phyloP scores from a whole-genome alignment of 1,140 invertebrate species.

The Atta cephalotes region DNA sequence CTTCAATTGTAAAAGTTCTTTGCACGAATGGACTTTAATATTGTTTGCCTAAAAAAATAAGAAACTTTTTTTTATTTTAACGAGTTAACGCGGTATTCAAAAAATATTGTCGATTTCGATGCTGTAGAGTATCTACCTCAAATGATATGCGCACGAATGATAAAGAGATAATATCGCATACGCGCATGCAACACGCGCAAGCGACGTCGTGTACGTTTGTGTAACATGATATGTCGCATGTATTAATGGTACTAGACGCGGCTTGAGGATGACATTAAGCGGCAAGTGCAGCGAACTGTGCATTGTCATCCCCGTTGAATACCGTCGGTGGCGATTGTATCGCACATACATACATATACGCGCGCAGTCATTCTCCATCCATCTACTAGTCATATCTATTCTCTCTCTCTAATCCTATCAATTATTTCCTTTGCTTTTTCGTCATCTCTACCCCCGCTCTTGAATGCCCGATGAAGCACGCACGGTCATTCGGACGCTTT shows the following conservation, averaged over 20 bases:
- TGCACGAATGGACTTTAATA: not conserved
- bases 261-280: constrained; percentile 78
- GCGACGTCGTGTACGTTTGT: constrained; percentile 32
- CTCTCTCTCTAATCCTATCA: not conserved
- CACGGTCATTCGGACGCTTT: constrained; percentile 35
- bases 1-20: not conserved
- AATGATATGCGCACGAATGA: constrained; percentile 18
- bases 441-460: not conserved
- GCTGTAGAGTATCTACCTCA: not conserved
- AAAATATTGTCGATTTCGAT: not conserved
- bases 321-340: constrained; percentile 56
- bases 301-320: constrained; percentile 75
- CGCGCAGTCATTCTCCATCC: constrained; percentile 20
- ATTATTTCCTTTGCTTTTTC: constrained; percentile 47
- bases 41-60: not conserved
- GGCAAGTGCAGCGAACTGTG: constrained; percentile 76
- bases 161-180: constrained; percentile 23
- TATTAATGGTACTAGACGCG: constrained; percentile 74
- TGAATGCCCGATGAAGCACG: constrained; percentile 9
- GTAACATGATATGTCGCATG: constrained; percentile 62
- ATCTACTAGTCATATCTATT: constrained; percentile 4
- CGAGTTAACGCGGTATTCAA: not conserved
- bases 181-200: not conserved
- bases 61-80: not conserved
- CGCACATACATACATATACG: not conserved